phyloP scores from a whole-genome alignment of 2,797 vertebrate genomes.

The Bradypus variegatus region DNA sequence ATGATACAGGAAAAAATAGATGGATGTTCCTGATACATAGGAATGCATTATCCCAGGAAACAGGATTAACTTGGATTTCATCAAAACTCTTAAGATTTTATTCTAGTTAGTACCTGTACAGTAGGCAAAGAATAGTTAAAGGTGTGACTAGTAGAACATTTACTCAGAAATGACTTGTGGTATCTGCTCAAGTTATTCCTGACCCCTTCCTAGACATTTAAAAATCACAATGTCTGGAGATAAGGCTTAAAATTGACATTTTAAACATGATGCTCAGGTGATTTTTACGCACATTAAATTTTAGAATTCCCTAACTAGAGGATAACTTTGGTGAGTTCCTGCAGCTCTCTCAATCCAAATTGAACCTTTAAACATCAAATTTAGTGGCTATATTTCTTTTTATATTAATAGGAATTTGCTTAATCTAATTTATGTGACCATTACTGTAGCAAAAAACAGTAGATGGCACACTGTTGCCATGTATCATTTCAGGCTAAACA shows the following conservation, averaged over 20 bases:
- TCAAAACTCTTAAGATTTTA: neutral
- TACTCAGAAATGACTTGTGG: neutral
- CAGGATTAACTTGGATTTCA: neutral
- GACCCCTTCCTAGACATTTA: neutral
- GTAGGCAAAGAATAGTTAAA: neutral
- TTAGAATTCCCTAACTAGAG: neutral
- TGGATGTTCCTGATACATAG: neutral
- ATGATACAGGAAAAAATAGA: conserved; percentile 20
- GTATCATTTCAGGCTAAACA: neutral
- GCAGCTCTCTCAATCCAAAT: neutral
- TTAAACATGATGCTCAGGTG: neutral
- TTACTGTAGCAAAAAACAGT: neutral
- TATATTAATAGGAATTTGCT: neutral
- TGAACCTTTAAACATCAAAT: neutral
- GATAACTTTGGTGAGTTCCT: neutral
- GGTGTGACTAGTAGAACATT: neutral
- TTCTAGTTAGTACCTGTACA: neutral
- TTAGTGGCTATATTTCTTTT: neutral
- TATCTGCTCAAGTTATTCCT: neutral
- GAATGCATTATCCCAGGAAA: neutral
- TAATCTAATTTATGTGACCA: neutral
- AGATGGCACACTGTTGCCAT: neutral
- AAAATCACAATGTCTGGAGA: neutral
- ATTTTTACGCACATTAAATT: neutral
- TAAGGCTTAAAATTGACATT: neutral